These are phyloP conservation scores for Andrena chrysosceles DNA, from an alignment of 2,888 invertebrate genomes.

Conservation along the genomic window DNA sequence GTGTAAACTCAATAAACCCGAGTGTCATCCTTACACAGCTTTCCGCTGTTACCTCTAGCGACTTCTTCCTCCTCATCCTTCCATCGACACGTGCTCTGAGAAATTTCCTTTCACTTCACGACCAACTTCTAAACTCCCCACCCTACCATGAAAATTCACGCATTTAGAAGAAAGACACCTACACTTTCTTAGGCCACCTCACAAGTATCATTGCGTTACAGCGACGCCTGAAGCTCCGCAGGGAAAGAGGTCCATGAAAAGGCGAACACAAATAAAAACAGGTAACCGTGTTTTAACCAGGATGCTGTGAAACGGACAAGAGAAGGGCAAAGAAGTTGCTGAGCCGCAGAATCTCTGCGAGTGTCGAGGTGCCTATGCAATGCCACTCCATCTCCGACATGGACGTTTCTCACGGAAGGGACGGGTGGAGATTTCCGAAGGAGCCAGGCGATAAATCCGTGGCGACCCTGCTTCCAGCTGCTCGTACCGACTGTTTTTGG, in stretches of 20 bases:
- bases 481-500: constrained; percentile 84
- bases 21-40: not conserved
- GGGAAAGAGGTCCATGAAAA: constrained; percentile 2
- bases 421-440: constrained; percentile 25
- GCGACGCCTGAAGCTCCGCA: not conserved
- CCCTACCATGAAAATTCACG: constrained; percentile 29
- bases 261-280: constrained; percentile 24
- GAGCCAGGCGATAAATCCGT: constrained; percentile 18
- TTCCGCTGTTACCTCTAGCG: constrained; percentile 3
- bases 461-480: not conserved
- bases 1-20: too few species aligned
- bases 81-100: constrained; percentile 17
- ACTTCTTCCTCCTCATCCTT: not conserved
- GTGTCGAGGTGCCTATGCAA: constrained; percentile 33
- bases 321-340: constrained; percentile 54
- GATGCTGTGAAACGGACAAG: not conserved
- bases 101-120: not conserved
- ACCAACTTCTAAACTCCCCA: not conserved
- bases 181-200: not conserved
- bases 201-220: constrained; percentile 5
- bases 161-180: constrained; percentile 21
- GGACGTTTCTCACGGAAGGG: constrained; percentile 14
- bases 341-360: constrained; percentile 45
- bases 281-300: not conserved
- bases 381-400: not conserved